Percentiles rank a stretch among this genome's conserved stretches.
Conservation (phyloP, 53 echinoderm and acorn worm genomes). For the Henricia sp. region DNA sequence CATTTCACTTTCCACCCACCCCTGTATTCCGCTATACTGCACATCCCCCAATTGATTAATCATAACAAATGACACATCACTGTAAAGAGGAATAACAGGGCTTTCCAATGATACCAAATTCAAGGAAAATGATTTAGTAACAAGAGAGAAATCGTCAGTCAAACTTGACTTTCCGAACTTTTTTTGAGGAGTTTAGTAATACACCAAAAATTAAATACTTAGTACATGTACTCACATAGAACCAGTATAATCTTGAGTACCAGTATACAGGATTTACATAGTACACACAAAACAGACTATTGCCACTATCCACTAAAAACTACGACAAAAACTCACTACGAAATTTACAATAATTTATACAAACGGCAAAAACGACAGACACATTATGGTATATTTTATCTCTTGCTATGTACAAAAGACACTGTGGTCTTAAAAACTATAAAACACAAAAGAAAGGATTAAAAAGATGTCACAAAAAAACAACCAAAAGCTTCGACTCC, state of each 20-base stretch:
- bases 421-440: constrained; percentile 30
- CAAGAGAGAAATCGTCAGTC: too few species aligned
- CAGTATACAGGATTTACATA: not conserved
- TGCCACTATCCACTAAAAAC: constrained; percentile 14
- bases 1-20: too few species aligned
- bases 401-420: constrained; percentile 57
- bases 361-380: not conserved
- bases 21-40: too few species aligned
- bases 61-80: too few species aligned
- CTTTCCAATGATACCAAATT: too few species aligned
- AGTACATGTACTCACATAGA: not conserved
- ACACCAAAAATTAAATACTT: not conserved
- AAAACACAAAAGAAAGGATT: not conserved
- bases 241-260: not conserved
- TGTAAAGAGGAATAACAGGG: too few species aligned
- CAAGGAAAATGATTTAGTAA: too few species aligned
- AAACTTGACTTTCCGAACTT: not conserved
- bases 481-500: not conserved
- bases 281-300: constrained; percentile 26
- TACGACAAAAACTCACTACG: constrained; percentile 4
- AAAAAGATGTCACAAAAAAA: constrained; percentile 14
- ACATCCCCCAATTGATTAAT: too few species aligned
- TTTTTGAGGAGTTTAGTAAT: not conserved
- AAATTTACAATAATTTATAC: constrained; percentile 45
- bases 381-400: constrained; percentile 51